Evolutionary conservation across 2,888 invertebrate species (phyloP).

Genomic region (Euzophera pinguis): DNA sequence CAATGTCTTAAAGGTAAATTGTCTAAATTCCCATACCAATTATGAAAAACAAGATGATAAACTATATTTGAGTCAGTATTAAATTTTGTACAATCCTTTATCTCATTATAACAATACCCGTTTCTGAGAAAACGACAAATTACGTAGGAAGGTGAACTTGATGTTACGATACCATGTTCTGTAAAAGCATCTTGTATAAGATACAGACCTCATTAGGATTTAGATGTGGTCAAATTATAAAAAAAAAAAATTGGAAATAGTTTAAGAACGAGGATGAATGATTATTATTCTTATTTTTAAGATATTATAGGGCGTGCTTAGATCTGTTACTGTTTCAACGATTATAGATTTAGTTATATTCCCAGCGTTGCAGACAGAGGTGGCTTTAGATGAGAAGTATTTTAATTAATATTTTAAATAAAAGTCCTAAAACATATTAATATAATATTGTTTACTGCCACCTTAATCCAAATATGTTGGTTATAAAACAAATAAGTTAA

Average conservation of each 20-base stretch:
- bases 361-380: too few species aligned
- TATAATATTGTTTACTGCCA: too few species aligned
- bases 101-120: slow-evolving; percentile 46
- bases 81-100: slow-evolving; percentile 24
- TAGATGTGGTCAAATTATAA: background rate
- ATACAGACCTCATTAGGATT: slow-evolving; percentile 41
- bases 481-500: too few species aligned
- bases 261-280: too few species aligned
- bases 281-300: too few species aligned
- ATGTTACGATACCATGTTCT: slow-evolving; percentile 38
- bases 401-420: too few species aligned
- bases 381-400: too few species aligned
- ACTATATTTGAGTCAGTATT: slow-evolving; percentile 14
- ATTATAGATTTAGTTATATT: too few species aligned
- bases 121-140: slow-evolving; percentile 65
- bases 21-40: slow-evolving; percentile 36
- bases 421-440: too few species aligned
- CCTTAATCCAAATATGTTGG: too few species aligned
- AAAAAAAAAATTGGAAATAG: background rate
- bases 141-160: slow-evolving; percentile 61
- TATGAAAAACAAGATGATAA: slow-evolving; percentile 25
- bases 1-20: slow-evolving; percentile 20
- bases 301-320: too few species aligned
- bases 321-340: too few species aligned
- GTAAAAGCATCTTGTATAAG: slow-evolving; percentile 35